A percentile compares a stretch with the other conserved stretches of the same genome.
Evolutionary conservation across 1,140 invertebrate genomes (phyloP).

Genomic region (Chlorops oryzae): DNA sequence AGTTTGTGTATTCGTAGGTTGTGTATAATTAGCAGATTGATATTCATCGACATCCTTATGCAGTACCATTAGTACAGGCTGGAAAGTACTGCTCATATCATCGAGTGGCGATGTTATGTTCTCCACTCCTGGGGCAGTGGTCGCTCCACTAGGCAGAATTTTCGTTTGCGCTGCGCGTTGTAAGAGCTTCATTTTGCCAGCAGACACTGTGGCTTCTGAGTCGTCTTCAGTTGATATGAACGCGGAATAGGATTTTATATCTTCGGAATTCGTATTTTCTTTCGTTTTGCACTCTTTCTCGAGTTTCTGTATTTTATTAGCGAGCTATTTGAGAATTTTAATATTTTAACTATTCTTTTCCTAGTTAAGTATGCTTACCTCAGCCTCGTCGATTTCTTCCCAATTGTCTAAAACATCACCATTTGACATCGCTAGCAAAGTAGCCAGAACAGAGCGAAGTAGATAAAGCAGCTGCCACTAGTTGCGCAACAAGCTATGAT

Average conservation of each 20-base stretch:
- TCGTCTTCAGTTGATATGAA: slow-evolving; percentile 3
- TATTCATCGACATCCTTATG: slow-evolving; percentile 45
- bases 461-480: not conserved
- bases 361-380: slow-evolving; percentile 47
- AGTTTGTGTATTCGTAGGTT: slow-evolving; percentile 61
- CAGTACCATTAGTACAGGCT: slow-evolving; percentile 41
- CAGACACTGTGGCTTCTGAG: not conserved
- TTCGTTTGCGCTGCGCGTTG: slow-evolving; percentile 44
- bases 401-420: slow-evolving; percentile 67
- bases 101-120: slow-evolving; percentile 35
- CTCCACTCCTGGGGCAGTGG: not conserved
- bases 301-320: slow-evolving; percentile 19
- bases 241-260: slow-evolving; percentile 11
- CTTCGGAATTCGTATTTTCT: slow-evolving; percentile 18
- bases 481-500: too few relatives aligned
- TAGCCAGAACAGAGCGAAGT: not conserved
- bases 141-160: slow-evolving; percentile 50
- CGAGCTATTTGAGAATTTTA: too few relatives aligned
- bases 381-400: slow-evolving; percentile 75
- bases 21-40: slow-evolving; percentile 51
- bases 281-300: not conserved
- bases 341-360: slow-evolving; percentile 3
- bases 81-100: slow-evolving; percentile 25
- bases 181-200: slow-evolving; percentile 47
- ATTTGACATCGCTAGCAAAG: slow-evolving; percentile 51